Percentiles rank a stretch among this genome's conserved stretches.
phyloP scores from a whole-genome alignment of 1,140 invertebrate species.

The Leptinotarsa undecemlineata region DNA sequence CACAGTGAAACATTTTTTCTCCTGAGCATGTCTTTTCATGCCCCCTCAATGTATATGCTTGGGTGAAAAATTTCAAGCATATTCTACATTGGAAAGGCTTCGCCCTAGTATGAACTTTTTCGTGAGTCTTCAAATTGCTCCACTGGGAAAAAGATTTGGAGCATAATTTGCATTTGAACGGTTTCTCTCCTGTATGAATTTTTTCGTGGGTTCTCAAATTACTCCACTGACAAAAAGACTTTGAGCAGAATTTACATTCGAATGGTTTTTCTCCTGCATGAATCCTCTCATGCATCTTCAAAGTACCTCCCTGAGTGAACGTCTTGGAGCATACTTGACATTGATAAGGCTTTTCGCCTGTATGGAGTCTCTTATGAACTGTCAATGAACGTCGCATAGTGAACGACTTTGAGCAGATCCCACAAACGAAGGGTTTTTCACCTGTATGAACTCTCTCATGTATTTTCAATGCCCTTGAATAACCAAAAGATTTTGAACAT shows the following conservation, averaged over 20 bases:
- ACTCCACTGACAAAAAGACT: slow-evolving; percentile 58
- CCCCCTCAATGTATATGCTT: neutral
- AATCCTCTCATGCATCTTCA: slow-evolving; percentile 63
- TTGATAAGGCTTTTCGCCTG: neutral
- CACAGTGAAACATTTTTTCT: slow-evolving; percentile 70
- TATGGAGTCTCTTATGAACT: neutral
- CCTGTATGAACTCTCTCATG: slow-evolving; percentile 50
- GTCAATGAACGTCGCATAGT: slow-evolving; percentile 33
- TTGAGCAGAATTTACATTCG: slow-evolving; percentile 59
- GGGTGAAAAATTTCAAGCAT: slow-evolving; percentile 34
- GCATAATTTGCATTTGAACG: slow-evolving; percentile 58
- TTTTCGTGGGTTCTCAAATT: slow-evolving; percentile 61
- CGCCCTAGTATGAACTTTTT: slow-evolving; percentile 67
- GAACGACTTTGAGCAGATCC: slow-evolving; percentile 60
- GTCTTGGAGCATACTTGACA: neutral
- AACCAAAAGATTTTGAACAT: neutral
- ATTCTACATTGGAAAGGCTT: slow-evolving; percentile 69
- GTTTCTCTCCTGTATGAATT: slow-evolving; percentile 60
- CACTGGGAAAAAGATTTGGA: slow-evolving; percentile 54
- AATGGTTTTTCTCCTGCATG: slow-evolving; percentile 59
- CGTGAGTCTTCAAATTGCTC: slow-evolving; percentile 39
- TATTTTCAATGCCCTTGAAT: neutral
- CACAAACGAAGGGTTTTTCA: slow-evolving; percentile 67
- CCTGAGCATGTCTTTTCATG: slow-evolving; percentile 65
- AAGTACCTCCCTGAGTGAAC: slow-evolving; percentile 52